Conservation (phyloP, 2,888 invertebrate species). For the Gymnocheta viridis region DNA sequence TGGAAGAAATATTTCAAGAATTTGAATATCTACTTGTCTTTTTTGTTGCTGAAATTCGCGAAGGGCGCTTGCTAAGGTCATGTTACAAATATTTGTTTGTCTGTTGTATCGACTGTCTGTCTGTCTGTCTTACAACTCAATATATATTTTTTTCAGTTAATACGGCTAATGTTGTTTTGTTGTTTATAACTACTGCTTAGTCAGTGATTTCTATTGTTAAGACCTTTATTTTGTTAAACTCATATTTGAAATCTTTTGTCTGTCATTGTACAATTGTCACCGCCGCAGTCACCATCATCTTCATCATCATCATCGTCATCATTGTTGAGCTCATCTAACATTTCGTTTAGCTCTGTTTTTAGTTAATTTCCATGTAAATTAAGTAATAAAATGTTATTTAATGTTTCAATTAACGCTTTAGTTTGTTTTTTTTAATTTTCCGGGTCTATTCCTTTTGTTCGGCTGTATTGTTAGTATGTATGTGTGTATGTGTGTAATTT, state of each 20-base stretch:
- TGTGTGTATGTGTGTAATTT: not conserved
- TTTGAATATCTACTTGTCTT: slow-evolving; percentile 45
- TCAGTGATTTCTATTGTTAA: slow-evolving; percentile 65
- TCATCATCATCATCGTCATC: slow-evolving; percentile 31
- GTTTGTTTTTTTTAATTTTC: slow-evolving; percentile 46
- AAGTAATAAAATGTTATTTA: slow-evolving; percentile 79
- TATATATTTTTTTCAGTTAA: slow-evolving; percentile 9
- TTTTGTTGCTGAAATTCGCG: not conserved
- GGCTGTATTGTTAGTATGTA: too few species aligned
- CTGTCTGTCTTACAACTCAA: slow-evolving; percentile 34
- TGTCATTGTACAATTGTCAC: slow-evolving; percentile 60
- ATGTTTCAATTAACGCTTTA: slow-evolving; percentile 80
- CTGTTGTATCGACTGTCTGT: not conserved
- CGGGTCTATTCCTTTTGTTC: slow-evolving; percentile 13
- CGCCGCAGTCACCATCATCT: slow-evolving; percentile 16
- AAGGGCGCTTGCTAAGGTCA: slow-evolving; percentile 50
- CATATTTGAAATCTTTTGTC: not conserved
- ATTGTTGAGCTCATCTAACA: slow-evolving; percentile 6
- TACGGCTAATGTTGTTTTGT: slow-evolving; percentile 17
- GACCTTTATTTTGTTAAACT: slow-evolving; percentile 5
- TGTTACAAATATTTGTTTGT: slow-evolving; percentile 29
- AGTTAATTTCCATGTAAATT: slow-evolving; percentile 82
- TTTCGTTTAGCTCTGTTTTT: slow-evolving; percentile 62
- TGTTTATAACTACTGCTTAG: slow-evolving; percentile 63
- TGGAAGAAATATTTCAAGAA: slow-evolving; percentile 57